Base-by-base conservation (phyloP, 2,888 invertebrate genomes). In the Acanthopleura granulata region DNA sequence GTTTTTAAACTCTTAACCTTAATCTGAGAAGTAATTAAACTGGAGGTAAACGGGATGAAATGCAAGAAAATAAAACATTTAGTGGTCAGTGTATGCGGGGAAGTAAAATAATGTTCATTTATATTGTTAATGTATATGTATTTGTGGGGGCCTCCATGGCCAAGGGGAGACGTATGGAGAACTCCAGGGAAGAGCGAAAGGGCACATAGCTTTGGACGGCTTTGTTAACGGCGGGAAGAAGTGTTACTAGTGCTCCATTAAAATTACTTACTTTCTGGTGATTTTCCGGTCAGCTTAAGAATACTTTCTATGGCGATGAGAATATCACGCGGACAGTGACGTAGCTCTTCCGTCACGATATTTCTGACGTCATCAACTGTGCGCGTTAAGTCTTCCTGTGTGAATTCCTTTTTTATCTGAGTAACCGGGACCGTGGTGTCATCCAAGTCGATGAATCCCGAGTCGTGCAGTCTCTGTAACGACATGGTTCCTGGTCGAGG, bases 341-440 rank as follows among this genome's bases (percentile, higher is more conserved):
- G 66, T 66, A 66, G 29, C 29, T 66, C 66, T 27, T 66, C 66
- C 29, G 66, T 66, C 66, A 66, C 66, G 29, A 66, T 27, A 27
- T 66, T 25, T 66, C 66, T 66, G 22, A 66, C 66, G 66, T 66
- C 66, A 66, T 66, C 29, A 27, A 66, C 66, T 15, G 66, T 66
- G 66, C 66, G 66, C 25, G 22, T 66, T 27, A 66, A 25, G 29
- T 66, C 66, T 25, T 27, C 66, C 25, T 66, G 66, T 6, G 66
- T 66, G 66, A 66, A 66, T 27, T 66, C 66, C 14, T 25, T 66
- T 14, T 27, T 22, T 14, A 9, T 22, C 29, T 27, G 66, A 6
- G 66, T 27, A 27, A 22, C 25, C 29, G 66, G 66, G 4, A 66
- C 66, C 22, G 66, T 66, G 18, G 25, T 66, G 25, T 66, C 66